Conservation (phyloP, 2,797 vertebrate species). For the Poeciliopsis presidionis region DNA sequence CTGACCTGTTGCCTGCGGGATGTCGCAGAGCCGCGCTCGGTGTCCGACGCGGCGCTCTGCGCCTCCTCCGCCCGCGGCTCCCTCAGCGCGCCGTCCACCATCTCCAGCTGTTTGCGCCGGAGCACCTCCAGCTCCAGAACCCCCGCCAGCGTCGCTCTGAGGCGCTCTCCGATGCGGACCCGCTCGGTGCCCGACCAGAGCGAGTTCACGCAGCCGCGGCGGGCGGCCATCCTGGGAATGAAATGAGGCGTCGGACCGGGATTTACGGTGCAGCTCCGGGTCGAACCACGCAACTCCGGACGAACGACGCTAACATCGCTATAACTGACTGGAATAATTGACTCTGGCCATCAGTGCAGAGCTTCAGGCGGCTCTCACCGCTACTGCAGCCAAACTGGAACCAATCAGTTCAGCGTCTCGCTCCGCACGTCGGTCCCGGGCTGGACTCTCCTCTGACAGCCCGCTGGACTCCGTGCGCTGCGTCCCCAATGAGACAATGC, state of each 20-base stretch:
- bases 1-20: conserved; percentile 86
- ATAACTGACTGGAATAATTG: conserved; percentile 17
- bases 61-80: conserved; percentile 45
- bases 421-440: conserved; percentile 10
- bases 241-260: background rate
- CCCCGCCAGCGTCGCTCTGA: conserved; percentile 85
- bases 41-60: conserved; percentile 40
- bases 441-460: conserved; percentile 32
- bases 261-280: conserved; percentile 53
- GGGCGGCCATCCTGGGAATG: conserved; percentile 76
- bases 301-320: conserved; percentile 30
- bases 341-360: conserved; percentile 31
- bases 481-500: conserved; percentile 72
- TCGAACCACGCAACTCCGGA: conserved; percentile 35
- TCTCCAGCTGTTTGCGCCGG: conserved; percentile 79
- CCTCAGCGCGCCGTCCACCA: conserved; percentile 77
- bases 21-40: conserved; percentile 71
- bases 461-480: conserved; percentile 24
- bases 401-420: conserved; percentile 28
- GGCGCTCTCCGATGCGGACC: conserved; percentile 83
- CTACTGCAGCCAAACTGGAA: conserved; percentile 29
- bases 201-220: conserved; percentile 81
- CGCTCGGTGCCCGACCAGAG: conserved; percentile 85
- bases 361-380: conserved; percentile 33
- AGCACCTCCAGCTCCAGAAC: conserved; percentile 85